These are phyloP conservation scores for Heliconius sara DNA, from an alignment of 2,888 invertebrate genomes.

Conservation along the genomic window DNA sequence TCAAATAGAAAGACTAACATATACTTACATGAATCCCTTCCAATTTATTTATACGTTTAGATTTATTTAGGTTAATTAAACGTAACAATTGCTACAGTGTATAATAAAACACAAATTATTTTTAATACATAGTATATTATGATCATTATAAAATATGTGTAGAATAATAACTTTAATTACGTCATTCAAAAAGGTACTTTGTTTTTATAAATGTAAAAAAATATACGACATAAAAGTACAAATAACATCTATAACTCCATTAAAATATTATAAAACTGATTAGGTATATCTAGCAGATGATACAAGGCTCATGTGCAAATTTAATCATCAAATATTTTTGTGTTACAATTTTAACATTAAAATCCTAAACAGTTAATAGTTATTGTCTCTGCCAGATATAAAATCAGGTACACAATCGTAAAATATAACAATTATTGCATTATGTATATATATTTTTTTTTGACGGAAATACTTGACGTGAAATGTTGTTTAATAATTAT, in stretches of 20 bases:
- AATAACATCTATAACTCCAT: neutral
- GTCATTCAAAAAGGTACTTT: constrained; percentile 1
- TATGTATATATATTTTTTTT: neutral
- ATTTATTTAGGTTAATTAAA: neutral
- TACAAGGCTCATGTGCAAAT: neutral
- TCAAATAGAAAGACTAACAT: too few relatives aligned
- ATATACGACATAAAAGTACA: neutral
- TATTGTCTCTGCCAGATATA: neutral
- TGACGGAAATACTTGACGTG: neutral
- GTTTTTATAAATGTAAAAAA: constrained; percentile 4
- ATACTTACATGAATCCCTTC: too few relatives aligned
- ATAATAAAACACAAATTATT: constrained; percentile 4
- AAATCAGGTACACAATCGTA: constrained; percentile 6
- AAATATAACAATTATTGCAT: neutral
- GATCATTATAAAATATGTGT: constrained; percentile 1
- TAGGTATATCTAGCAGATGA: neutral
- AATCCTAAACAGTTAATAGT: neutral
- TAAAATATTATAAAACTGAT: constrained; percentile 3
- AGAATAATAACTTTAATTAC: constrained; percentile 8
- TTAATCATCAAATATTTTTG: neutral
- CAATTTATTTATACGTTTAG: too few relatives aligned
- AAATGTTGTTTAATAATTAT: constrained; percentile 7
- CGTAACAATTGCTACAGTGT: neutral
- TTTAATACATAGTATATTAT: constrained; percentile 1
- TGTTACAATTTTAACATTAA: neutral